A percentile compares a stretch with the other conserved stretches of the same genome.
These are phyloP conservation scores for Muricea muricata DNA, from an alignment of 92 coral and sea anemone genomes.

Conservation along the genomic window DNA sequence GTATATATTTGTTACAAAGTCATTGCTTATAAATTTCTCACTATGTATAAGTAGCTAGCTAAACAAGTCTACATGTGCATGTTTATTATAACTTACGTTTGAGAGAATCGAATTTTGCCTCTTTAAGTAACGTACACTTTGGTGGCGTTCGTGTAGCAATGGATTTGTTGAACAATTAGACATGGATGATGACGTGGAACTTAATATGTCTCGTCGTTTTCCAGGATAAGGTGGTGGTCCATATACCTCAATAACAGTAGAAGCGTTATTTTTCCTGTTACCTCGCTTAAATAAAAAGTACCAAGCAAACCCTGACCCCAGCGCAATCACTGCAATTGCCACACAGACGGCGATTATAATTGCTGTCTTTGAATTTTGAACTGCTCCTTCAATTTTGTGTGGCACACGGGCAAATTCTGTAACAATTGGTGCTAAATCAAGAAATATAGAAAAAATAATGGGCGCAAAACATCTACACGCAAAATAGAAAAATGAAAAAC, in stretches of 20 bases:
- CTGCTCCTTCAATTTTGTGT: background rate
- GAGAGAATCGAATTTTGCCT: constrained; percentile 27
- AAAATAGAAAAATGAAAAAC: no score
- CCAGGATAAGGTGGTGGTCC: constrained; percentile 5
- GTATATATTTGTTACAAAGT: no score
- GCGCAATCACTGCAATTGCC: background rate
- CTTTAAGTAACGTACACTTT: background rate
- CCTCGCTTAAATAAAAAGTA: background rate
- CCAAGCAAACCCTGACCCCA: background rate
- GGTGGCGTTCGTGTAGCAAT: constrained; percentile 20
- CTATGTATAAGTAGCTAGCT: no score
- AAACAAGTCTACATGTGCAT: no score
- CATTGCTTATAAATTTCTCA: no score
- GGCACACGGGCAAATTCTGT: no score
- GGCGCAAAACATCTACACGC: no score
- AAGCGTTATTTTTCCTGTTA: background rate
- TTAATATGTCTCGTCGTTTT: background rate
- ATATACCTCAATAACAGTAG: background rate
- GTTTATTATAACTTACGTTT: constrained; percentile 1
- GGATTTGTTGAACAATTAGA: constrained; percentile 37
- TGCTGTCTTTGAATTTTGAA: background rate
- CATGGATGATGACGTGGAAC: constrained; percentile 14
- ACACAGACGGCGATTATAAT: background rate
- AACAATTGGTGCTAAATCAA: no score
- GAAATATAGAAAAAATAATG: no score